Conservation (phyloP, 2,113 vertebrate species). For the Benitochromis conjunctus region DNA sequence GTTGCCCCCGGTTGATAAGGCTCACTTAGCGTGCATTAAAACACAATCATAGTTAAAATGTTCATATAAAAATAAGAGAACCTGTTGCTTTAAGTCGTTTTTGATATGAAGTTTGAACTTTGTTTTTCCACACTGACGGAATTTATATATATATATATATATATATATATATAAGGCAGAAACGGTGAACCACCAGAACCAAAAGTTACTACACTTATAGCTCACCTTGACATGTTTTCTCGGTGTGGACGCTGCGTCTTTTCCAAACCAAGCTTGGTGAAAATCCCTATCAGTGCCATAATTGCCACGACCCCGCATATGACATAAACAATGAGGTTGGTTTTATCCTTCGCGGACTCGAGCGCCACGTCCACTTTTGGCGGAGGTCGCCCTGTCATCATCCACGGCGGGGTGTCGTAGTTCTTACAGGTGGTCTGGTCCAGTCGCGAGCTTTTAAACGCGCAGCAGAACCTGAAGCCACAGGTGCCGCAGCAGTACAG, state of each 20-base stretch:
- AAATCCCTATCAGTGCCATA: constrained; percentile 96
- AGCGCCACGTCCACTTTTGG: constrained; percentile 84
- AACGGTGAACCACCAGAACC: background rate
- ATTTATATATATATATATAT: no score
- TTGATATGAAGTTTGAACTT: background rate
- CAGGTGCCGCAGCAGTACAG: constrained; percentile 99
- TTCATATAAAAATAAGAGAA: background rate
- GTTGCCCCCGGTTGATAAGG: background rate
- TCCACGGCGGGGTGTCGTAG: constrained; percentile 95
- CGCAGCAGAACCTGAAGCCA: constrained; percentile 99
- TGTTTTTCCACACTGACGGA: background rate
- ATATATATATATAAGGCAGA: background rate
- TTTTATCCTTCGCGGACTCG: constrained; percentile 90
- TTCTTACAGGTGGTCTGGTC: constrained; percentile 96
- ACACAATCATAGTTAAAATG: background rate
- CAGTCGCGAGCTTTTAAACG: constrained; percentile 87
- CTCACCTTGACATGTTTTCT: constrained; percentile 94
- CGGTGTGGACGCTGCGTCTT: constrained; percentile 92
- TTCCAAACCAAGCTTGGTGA: constrained; percentile 97
- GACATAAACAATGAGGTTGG: constrained; percentile 96
- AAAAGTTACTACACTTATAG: background rate
- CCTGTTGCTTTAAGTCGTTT: background rate
- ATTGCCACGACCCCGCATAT: constrained; percentile 97
- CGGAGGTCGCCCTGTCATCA: constrained; percentile 86
- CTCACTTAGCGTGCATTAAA: background rate